phyloP scores from a whole-genome alignment of 2,888 invertebrate genomes.

The Rhorus exstirpatorius region DNA sequence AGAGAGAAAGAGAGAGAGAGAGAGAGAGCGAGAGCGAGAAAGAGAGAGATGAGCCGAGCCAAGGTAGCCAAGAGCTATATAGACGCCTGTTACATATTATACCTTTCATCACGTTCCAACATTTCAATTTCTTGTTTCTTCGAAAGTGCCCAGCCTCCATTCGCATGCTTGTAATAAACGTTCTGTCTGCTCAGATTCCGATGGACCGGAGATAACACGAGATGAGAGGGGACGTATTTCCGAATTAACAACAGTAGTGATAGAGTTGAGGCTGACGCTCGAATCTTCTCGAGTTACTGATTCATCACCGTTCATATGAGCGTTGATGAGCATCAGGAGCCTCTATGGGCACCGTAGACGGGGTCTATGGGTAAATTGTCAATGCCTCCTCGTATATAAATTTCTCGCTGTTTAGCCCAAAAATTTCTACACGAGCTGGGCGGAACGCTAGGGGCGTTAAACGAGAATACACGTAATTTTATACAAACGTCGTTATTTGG shows the following conservation, averaged over 20 bases:
- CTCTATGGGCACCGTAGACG: too few relatives aligned
- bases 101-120: constrained; percentile 25
- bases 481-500: too few relatives aligned
- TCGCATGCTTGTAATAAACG: not conserved
- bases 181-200: not conserved
- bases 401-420: too few relatives aligned
- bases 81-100: constrained; percentile 12
- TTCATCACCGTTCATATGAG: constrained; percentile 31
- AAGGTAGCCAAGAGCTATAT: not conserved
- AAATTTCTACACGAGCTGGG: not conserved
- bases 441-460: not conserved
- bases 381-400: too few relatives aligned
- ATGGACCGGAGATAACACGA: constrained; percentile 1
- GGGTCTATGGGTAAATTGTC: constrained; percentile 35
- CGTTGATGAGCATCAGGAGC: constrained; percentile 31
- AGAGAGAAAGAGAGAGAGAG: not conserved
- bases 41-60: not conserved
- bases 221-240: not conserved
- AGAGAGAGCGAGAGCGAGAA: constrained; percentile 2
- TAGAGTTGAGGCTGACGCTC: constrained; percentile 18
- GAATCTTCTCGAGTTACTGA: constrained; percentile 44
- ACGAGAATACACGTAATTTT: not conserved
- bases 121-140: constrained; percentile 24
- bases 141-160: not conserved
- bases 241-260: not conserved